Conservation (phyloP, 2,113 vertebrate species). For the Sardina pilchardus region DNA sequence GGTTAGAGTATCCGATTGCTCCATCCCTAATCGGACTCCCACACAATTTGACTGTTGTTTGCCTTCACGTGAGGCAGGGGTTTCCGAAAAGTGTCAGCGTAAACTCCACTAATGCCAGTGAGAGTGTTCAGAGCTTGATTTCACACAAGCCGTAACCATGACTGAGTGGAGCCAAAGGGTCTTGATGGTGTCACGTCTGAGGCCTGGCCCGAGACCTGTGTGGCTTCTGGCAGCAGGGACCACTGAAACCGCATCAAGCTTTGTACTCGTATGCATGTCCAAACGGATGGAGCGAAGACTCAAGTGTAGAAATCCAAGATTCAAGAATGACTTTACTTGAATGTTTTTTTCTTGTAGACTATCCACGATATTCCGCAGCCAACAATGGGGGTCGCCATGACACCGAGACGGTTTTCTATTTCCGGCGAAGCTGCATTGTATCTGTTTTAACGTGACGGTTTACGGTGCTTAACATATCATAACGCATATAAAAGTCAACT, state of each 20-base stretch:
- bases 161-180: not conserved
- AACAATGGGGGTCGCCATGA: too few species aligned
- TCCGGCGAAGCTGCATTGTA: too few species aligned
- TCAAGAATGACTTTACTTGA: too few species aligned
- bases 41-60: constrained; percentile 9
- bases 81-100: constrained; percentile 7
- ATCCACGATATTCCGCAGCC: too few species aligned
- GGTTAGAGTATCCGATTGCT: not conserved
- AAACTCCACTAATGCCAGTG: not conserved
- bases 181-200: not conserved
- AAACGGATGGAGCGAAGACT: too few species aligned
- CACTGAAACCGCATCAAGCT: not conserved
- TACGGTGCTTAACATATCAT: too few species aligned
- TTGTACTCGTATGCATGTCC: too few species aligned
- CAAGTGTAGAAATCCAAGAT: too few species aligned
- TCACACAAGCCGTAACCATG: not conserved
- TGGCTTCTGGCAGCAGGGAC: not conserved
- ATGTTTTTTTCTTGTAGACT: too few species aligned
- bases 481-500: too few species aligned
- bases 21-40: not conserved
- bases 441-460: too few species aligned
- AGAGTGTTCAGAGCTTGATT: not conserved
- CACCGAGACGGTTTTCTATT: too few species aligned
- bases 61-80: not conserved
- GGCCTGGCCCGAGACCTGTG: not conserved